Conservation (phyloP, 1,140 invertebrate species). For the Eubasilissa regina region DNA sequence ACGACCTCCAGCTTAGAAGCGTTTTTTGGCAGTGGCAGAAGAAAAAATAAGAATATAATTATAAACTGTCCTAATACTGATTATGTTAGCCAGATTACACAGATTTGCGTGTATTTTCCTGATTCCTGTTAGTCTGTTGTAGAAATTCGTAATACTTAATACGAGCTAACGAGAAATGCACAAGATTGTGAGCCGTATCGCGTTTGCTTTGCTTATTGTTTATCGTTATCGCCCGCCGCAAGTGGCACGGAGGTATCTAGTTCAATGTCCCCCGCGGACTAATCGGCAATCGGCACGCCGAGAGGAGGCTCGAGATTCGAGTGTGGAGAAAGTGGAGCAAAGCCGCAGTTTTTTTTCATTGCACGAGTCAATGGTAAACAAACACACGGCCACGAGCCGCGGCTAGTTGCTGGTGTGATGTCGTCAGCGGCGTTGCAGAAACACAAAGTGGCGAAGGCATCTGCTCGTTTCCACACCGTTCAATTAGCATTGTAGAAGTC, state of each 20-base stretch:
- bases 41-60: too few relatives aligned
- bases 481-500: conserved; percentile 1
- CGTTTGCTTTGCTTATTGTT: not conserved
- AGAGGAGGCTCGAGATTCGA: conserved; percentile 7
- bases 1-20: too few relatives aligned
- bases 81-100: too few relatives aligned
- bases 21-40: too few relatives aligned
- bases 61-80: too few relatives aligned
- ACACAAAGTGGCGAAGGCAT: not conserved
- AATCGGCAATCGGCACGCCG: not conserved
- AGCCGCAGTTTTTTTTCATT: not conserved
- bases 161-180: too few relatives aligned
- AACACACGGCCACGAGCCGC: conserved; percentile 12
- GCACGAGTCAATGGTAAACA: not conserved
- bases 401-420: not conserved
- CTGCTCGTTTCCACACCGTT: conserved; percentile 1
- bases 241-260: conserved; percentile 6
- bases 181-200: too few relatives aligned
- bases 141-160: too few relatives aligned
- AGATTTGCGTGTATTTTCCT: too few relatives aligned
- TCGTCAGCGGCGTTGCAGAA: not conserved
- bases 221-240: conserved; percentile 4
- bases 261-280: conserved; percentile 20
- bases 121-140: too few relatives aligned
- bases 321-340: conserved; percentile 20